Conservation (phyloP, 2,888 invertebrate genomes). For the Morpho deidamia region DNA sequence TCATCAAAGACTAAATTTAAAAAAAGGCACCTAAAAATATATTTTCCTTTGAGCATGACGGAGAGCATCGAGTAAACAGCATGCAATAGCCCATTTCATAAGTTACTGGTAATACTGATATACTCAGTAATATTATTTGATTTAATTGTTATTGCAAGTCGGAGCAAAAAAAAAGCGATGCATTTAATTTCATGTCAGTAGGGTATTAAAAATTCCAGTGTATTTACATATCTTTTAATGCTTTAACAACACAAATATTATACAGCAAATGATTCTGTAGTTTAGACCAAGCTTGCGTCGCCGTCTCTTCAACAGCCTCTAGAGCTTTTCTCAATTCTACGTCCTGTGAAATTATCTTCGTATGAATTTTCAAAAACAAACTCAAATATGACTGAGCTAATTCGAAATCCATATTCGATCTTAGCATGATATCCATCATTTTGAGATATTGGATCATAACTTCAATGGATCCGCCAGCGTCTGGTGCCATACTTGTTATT, state of each 20-base stretch:
- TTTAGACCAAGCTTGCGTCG: conserved; percentile 81
- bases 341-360: conserved; percentile 76
- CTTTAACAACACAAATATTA: conserved; percentile 86
- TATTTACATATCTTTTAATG: conserved; percentile 81
- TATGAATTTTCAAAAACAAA: conserved; percentile 90
- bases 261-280: conserved; percentile 85
- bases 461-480: conserved; percentile 83
- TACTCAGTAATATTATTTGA: no score
- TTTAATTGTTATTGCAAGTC: no score
- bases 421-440: conserved; percentile 84
- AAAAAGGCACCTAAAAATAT: no score
- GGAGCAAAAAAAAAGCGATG: no score
- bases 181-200: no score
- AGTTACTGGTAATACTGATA: no score
- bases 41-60: no score
- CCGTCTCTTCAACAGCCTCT: conserved; percentile 76
- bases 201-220: conserved; percentile 6
- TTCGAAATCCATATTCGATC: conserved; percentile 90
- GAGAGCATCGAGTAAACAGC: no score
- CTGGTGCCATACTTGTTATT: conserved; percentile 87
- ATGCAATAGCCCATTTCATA: no score
- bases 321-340: conserved; percentile 76
- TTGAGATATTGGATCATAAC: conserved; percentile 88
- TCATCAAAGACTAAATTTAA: no score
- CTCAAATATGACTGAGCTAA: conserved; percentile 93